Base-by-base conservation (phyloP, 2,888 invertebrate genomes). In the Mongoloraphidia duomilia region DNA sequence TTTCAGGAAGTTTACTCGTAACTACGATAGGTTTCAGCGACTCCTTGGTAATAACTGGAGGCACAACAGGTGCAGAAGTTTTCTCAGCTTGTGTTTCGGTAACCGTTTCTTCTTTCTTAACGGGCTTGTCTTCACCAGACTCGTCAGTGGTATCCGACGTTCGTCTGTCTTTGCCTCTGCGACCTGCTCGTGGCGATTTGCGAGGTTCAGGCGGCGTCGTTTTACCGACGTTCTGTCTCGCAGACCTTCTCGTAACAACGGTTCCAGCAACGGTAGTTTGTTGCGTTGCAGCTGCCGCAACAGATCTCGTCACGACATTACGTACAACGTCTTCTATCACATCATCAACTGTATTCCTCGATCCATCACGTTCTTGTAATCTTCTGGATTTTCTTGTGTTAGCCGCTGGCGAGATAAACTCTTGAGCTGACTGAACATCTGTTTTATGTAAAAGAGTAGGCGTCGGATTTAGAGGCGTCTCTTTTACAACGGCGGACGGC, bases 301-400 rank as follows among this genome's bases (percentile, higher is more conserved):
- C 63, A 14, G 72, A 70, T 56, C 72, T 64, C 12, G 65, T 60
- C 0, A 64, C 60, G 1, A 77, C 69, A 51, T 85, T 84, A 55
- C 87, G 80, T 2, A 90, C 81, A 0, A 91, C 90, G 60, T 93
- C 91, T 56, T 94, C 93, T 54, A 92, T 91, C 11, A 87, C 79
- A 58, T 90, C 91, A 62, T 94, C 93, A 9, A 89, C 79, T 1
- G 86, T 84, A 52, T 76, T 85, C 51, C 85, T 74, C 54, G 77
- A 78, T 44, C 78, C 80, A 60, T 85, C 86, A 60, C 82, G 81
- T 61, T 88, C 87, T 60, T 83, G 84, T 47, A 90, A 68, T 52
- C 90, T 74, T 50, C 84, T 74, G 0, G 89, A 90, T 65, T 90
- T 89, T 46, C 90, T 73, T 0, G 88, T 88, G 54, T 86, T 85